Base-by-base conservation (phyloP, 2,113 vertebrate genomes). In the Chunga burmeisteri region DNA sequence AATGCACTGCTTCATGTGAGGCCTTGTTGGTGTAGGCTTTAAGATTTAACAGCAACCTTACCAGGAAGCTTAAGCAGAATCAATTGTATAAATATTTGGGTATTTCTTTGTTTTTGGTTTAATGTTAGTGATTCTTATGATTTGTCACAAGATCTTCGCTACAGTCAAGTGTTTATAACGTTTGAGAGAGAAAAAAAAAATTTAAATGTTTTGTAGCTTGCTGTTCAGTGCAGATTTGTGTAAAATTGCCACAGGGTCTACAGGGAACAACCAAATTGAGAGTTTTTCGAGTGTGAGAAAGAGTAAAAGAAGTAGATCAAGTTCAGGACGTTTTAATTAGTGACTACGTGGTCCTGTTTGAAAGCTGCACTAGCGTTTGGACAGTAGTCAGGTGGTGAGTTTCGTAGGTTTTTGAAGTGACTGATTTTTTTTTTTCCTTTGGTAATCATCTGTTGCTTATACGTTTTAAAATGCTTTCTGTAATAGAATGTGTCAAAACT, bases 41-140 rank as follows among this genome's bases (percentile, higher is more conserved):
- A 88, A 72, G 23, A 78, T 78, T 49, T 92, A 90, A 73, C 49
- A 86, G 86, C 59, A 86, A 91, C 66, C 22, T 86, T 80, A 86
- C 26, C 11, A 72, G 38, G 70, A 78, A 74, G 42, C 65, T 50
- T 80, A 74, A 78, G n/a, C 72, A 81, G 38, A 86, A 86, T 63
- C 86, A 59, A 44, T 78, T 82, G 36, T 61, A 56, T 92, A 91
- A 74, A 89, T 94, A 81, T 74, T 87, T 92, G 81, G 40, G 9
- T 75, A 32, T 95, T 93, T 79, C 44, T 89, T 81, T 96, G 61
- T 21, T 95, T 95, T 93, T 53, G 49, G 66, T 84, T 94, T 82
- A 85, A 71, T 44, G 25, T 72, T 26, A 16, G 49, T 30, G 27
- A 42, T 83, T 90, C 44, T 70, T 83, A 58, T 3, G 2, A 80